Base-by-base conservation (phyloP, 2,888 invertebrate genomes). In the Eupelmus urozonus region DNA sequence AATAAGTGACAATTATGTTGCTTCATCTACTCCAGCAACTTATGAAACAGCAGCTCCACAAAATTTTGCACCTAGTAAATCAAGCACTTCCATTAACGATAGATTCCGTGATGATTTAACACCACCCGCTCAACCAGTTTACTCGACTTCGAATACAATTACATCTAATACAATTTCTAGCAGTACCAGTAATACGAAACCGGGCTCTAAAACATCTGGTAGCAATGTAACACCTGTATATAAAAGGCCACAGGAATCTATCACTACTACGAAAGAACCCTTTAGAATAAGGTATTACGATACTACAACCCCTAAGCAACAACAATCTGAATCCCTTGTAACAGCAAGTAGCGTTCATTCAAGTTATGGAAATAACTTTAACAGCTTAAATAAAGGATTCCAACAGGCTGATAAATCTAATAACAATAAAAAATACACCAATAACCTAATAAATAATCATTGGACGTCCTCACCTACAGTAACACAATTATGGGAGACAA, bases 401-500 rank as follows among this genome's bases (percentile, higher is more conserved):
- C 81, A 62, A 16, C 57, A 80, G 0, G 82, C 83, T 0, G 84
- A 82, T 4, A 82, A 74, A 34, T 65, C 83, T 2, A 59, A 60
- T 42, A 71, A 23, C 1, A 49, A 79, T 51, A 79, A 73, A n/a
- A 76, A 29, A 34, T 42, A 69, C 11, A 69, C 66, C 0, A 90
- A 89, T 86, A 0, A 84, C 84, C 49, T 90, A 87, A 66, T 83
- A 85, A 78, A 89, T 78, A 87, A 90, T 80, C 91, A 91, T 1
- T 92, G 91, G 92, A 88, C 90, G 0, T 89, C 90, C 0, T 90
- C 91, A 2, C 90, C 91, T 88, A 91, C 84, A 1, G 93, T 90
- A 83, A 92, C 91, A 60, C 91, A 90, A 90, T 90, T 93, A 62
- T 94, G 94, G 94, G 93, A 93, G 72, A 94, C 93, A 63, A 94